These are phyloP conservation scores for Thalassoma bifasciatum DNA, from an alignment of 2,113 vertebrate species.

Conservation along the genomic window DNA sequence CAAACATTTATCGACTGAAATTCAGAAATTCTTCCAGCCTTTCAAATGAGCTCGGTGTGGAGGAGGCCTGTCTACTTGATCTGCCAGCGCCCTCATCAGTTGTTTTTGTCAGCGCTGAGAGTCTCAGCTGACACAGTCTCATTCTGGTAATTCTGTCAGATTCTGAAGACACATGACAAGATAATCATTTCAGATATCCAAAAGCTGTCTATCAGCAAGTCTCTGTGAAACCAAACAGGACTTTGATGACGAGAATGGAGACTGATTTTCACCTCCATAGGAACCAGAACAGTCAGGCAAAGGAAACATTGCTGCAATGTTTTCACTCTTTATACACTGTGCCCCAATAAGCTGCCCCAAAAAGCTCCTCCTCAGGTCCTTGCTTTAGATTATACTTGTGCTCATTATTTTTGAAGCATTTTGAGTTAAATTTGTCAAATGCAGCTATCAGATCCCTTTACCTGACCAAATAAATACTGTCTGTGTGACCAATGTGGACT, in stretches of 20 bases:
- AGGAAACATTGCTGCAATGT: too few relatives aligned
- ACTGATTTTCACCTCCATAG: too few relatives aligned
- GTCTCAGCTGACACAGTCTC: conserved; percentile 5
- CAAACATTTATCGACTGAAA: conserved; percentile 35
- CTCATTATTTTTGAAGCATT: too few relatives aligned
- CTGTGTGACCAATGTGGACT: too few relatives aligned
- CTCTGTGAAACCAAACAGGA: background rate
- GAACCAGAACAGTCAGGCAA: too few relatives aligned
- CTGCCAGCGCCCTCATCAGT: conserved; percentile 13
- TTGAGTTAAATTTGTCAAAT: too few relatives aligned
- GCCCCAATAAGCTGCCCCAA: background rate
- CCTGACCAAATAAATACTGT: too few relatives aligned
- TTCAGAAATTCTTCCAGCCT: background rate
- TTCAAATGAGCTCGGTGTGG: conserved; percentile 11
- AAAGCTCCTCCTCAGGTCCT: too few relatives aligned
- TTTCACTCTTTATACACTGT: too few relatives aligned
- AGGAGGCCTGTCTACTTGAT: conserved; percentile 17
- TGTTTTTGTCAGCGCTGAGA: conserved; percentile 19
- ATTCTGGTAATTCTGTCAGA: background rate
- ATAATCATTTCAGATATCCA: background rate
- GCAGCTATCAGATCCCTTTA: too few relatives aligned
- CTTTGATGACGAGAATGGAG: background rate
- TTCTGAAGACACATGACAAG: background rate
- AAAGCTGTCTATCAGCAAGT: background rate
- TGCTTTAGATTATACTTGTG: background rate